Evolutionary conservation across 2,797 vertebrate species (phyloP), one percentile per base, ranked within the genome.

Genomic region (Neosilurus hyrtlii): DNA sequence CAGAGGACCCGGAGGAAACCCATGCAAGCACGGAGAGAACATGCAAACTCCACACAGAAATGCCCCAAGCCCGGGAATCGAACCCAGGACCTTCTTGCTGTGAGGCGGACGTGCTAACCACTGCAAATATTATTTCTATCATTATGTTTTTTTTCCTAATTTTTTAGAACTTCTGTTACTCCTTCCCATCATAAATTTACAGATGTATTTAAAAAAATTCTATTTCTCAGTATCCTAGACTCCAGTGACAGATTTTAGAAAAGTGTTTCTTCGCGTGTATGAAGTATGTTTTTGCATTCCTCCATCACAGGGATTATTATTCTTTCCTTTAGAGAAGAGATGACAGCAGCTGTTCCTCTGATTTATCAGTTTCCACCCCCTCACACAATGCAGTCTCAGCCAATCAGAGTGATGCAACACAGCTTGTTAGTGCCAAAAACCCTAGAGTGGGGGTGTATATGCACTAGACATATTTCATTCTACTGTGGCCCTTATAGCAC

Each of bases 351-450:
- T 70, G 79, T n/a, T 70, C 20, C 37, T 52, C 43, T 52, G 62
- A 51, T 4, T 56, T 59, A 37, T 80, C 30, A n/a, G 30, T 59
- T 8, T 24, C 65, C 30, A 0, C 52, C 20, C 65, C 30, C 30
- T 80, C 66, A 24, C 54, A 7, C 66, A 70, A 70, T 14, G 16
- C 30, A 0, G 51, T 26, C 54, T 30, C 70, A 20, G 79, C 66
- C 79, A 70, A 80, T 70, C 54, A 70, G 54, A 70, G 26, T 12
- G n/a, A n/a, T 43, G 65, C 30, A 80, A 80, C 70, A 37, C 30
- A n/a, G 65, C 16, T 30, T 30, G 8, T 30, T 24, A 22, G 52
- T 52, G 78, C 65, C 26, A 68, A 56, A 1, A 66, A 37, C 65
- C 26, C 4, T 11, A 51, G 37, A n/a, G 56, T 20, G 12, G 26